phyloP scores from a whole-genome alignment of 2,797 vertebrate genomes.

The Smutsia gigantea region DNA sequence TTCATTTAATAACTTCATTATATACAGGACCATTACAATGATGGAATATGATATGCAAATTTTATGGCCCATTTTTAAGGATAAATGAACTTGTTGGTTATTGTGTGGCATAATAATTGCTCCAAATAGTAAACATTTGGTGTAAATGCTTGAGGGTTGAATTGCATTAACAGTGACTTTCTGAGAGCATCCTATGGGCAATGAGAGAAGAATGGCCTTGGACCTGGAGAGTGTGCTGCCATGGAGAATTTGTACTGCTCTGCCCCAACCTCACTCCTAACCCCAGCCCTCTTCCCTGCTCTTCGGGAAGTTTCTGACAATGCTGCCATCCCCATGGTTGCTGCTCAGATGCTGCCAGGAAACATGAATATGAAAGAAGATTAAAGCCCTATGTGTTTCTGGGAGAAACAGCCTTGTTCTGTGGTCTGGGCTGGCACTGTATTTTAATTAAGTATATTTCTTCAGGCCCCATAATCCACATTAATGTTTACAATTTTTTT shows the following conservation, averaged over 20 bases:
- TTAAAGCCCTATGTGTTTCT: neutral
- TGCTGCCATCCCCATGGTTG: neutral
- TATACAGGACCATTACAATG: neutral
- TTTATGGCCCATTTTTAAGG: neutral
- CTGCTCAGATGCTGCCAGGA: neutral
- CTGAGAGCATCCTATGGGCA: neutral
- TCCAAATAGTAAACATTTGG: neutral
- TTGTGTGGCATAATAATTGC: neutral
- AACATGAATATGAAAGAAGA: neutral
- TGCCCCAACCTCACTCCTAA: neutral
- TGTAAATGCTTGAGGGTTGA: neutral
- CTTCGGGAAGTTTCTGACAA: neutral
- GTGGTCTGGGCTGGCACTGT: neutral
- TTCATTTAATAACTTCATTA: slow-evolving; percentile 20
- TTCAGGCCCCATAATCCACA: neutral
- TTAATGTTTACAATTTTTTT: neutral
- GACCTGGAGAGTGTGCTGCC: neutral
- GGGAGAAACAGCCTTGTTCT: neutral
- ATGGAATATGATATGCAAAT: neutral
- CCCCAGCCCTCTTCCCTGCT: neutral
- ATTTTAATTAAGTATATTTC: neutral
- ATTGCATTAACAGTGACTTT: neutral
- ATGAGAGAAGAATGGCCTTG: neutral
- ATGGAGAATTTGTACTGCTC: neutral
- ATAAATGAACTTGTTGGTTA: neutral